Base-by-base conservation (phyloP, 2,797 vertebrate species). In the Neostethus bicornis region DNA sequence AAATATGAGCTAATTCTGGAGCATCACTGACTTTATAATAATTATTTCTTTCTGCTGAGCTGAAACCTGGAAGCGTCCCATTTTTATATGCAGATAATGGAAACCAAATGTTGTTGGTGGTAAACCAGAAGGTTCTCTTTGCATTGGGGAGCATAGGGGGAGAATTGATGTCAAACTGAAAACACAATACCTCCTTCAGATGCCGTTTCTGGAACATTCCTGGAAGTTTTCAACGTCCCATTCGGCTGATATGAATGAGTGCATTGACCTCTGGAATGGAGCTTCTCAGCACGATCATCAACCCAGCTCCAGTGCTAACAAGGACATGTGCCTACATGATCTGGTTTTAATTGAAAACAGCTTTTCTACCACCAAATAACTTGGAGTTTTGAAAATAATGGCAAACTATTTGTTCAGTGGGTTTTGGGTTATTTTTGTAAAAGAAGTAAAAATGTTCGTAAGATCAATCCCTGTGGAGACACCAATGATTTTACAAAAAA, bases 181-280 rank as follows among this genome's bases (percentile, higher is more conserved):
- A 71, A 60, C 57, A 87, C 83, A 88, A 84, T 72, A 52, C 68
- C 66, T 52, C 70, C 63, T 74, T 86, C 83, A 87, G 70, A 85
- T 24, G 67, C 52, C 77, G 80, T 69, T 77, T 84, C 69, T 71
- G 82, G 78, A 82, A 86, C 83, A 90, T 89, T 90, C 86, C 86
- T 52, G 11, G 60, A 73, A 65, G 68, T 75, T 82, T 68, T 71
- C 67, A 47, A 69, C 45, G 74, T 80, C 70, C 74, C 68, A 67
- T 56, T 61, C 39, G 23, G 73, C 62, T 56, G 29, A 81, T 53
- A 49, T 83, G 81, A 90, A 88, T 79, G 80, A 66, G 64, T 34
- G 66, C 76, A 83, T 85, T 87, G 86, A 85, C 77, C 71, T 80
- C 43, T 61, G 42, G 61, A 80, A 81, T 4, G 41, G 23, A 54